Evolutionary conservation across 2,888 invertebrate species (phyloP).

Genomic region (Cheilosia soror): DNA sequence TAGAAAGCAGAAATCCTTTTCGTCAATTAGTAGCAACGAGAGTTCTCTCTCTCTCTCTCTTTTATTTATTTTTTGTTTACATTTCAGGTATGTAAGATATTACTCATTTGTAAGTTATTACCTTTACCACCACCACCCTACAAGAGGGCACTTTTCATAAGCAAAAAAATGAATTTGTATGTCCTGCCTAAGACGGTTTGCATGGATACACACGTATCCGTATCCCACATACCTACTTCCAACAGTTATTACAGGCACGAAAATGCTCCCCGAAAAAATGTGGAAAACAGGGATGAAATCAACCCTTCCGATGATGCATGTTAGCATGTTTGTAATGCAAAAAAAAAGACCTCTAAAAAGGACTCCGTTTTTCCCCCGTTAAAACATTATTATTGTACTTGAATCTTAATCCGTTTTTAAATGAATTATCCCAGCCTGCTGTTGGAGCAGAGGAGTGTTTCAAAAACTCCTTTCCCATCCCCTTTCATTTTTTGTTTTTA

Average conservation of each 20-base stretch:
- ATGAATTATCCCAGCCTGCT: slow-evolving; percentile 69
- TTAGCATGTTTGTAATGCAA: slow-evolving; percentile 48
- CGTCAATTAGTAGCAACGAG: slow-evolving; percentile 72
- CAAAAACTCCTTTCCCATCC: slow-evolving; percentile 45
- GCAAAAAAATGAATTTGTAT: slow-evolving; percentile 9
- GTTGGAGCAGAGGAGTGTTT: slow-evolving; percentile 43
- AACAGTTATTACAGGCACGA: slow-evolving; percentile 49
- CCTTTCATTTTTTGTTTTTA: slow-evolving; percentile 11
- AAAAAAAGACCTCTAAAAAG: slow-evolving; percentile 30
- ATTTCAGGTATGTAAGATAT: slow-evolving; percentile 58
- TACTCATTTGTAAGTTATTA: slow-evolving; percentile 72
- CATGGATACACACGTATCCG: slow-evolving; percentile 23
- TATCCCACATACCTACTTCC: slow-evolving; percentile 40
- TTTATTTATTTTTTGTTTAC: slow-evolving; percentile 22
- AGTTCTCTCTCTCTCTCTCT: slow-evolving; percentile 31
- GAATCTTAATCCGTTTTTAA: slow-evolving; percentile 73
- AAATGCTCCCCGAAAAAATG: slow-evolving; percentile 29
- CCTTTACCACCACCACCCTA: slow-evolving; percentile 40
- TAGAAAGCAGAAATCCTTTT: slow-evolving; percentile 66
- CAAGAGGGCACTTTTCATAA: slow-evolving; percentile 17
- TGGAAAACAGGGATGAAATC: slow-evolving; percentile 45
- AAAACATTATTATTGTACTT: slow-evolving; percentile 71
- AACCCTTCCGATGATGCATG: slow-evolving; percentile 67
- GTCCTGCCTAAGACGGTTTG: slow-evolving; percentile 30
- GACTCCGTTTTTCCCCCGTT: slow-evolving; percentile 18